phyloP scores from a whole-genome alignment of 1,140 invertebrate genomes.

The Drosophila hydei region DNA sequence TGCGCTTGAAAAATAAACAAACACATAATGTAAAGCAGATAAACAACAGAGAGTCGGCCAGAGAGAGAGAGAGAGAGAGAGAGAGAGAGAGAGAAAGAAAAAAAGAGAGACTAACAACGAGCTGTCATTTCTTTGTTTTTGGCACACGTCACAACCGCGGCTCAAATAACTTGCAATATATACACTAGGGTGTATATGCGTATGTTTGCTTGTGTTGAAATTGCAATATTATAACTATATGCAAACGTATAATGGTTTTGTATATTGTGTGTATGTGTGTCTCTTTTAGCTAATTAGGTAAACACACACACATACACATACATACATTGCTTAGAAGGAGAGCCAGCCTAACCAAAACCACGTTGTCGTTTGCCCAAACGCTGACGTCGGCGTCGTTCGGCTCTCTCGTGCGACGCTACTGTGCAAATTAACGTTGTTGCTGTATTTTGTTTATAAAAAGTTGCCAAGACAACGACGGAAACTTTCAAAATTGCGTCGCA shows the following conservation, averaged over 20 bases:
- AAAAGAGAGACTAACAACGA: conserved; percentile 1
- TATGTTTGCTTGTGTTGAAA: conserved; percentile 13
- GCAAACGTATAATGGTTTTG: background rate
- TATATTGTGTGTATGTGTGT: conserved; percentile 2
- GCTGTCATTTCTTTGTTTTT: conserved; percentile 50
- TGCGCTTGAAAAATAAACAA: conserved; percentile 27
- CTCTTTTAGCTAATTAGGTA: conserved; percentile 68
- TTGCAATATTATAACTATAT: conserved; percentile 25
- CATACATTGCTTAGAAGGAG: background rate
- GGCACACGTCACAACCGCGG: conserved; percentile 42
- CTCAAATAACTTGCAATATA: conserved; percentile 21
- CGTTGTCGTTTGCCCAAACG: conserved; percentile 37
- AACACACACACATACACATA: conserved; percentile 23
- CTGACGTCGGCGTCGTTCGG: background rate
- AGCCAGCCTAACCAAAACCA: conserved; percentile 33
- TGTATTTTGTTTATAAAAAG: conserved; percentile 57
- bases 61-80: background rate
- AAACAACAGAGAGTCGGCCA: conserved; percentile 17
- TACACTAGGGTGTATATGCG: background rate
- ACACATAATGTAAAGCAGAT: conserved; percentile 26
- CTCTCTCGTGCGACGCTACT: conserved; percentile 51
- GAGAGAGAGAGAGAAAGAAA: conserved; percentile 5
- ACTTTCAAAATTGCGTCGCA: conserved; percentile 74
- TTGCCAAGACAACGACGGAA: conserved; percentile 71
- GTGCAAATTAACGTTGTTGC: conserved; percentile 53